These are phyloP conservation scores for Phrynocephalus versicolor DNA, from an alignment of 2,113 vertebrate species.

Conservation along the genomic window DNA sequence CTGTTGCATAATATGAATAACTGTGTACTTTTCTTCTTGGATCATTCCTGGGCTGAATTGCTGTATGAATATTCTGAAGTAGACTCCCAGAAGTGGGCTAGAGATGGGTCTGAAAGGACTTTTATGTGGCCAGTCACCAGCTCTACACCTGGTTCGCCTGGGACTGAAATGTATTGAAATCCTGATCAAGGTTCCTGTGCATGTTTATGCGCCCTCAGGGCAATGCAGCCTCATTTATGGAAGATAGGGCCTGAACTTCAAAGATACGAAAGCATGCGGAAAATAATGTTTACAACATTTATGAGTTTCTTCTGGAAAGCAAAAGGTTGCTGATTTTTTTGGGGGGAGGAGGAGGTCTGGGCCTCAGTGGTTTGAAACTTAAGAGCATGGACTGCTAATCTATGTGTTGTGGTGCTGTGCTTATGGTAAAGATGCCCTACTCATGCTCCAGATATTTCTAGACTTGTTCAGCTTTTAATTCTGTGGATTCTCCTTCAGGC, in stretches of 20 bases:
- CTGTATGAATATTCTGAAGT: neutral
- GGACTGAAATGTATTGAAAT: neutral
- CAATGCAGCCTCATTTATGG: neutral
- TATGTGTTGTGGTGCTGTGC: neutral
- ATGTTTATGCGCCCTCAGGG: neutral
- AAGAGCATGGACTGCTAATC: neutral
- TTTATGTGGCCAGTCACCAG: too few species aligned
- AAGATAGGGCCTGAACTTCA: conserved; percentile 16
- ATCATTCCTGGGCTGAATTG: neutral
- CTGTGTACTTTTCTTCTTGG: neutral
- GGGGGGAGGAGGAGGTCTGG: neutral
- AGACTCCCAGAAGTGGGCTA: neutral
- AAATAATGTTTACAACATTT: neutral
- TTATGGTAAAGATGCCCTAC: neutral
- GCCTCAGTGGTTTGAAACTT: neutral
- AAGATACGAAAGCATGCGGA: neutral
- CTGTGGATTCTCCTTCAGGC: conserved; percentile 4
- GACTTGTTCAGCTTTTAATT: neutral
- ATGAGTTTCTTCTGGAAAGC: neutral
- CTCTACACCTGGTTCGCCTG: neutral
- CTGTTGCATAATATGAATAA: too few species aligned
- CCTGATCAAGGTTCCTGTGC: neutral
- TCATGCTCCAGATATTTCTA: neutral
- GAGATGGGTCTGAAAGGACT: neutral
- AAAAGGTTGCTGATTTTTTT: neutral